phyloP scores from a whole-genome alignment of 2,888 invertebrate genomes.

The Phania funesta region DNA sequence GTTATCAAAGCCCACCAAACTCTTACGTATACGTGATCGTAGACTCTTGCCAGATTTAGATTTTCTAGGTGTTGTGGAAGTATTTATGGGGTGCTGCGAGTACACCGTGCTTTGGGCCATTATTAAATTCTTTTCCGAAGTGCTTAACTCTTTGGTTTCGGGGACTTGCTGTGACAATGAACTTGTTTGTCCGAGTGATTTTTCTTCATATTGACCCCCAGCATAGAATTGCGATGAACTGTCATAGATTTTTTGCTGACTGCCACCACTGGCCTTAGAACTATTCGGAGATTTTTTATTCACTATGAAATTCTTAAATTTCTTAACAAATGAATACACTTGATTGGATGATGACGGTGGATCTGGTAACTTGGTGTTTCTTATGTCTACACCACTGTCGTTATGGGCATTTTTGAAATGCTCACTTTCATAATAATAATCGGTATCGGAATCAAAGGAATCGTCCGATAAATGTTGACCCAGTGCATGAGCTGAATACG shows the following conservation, averaged over 20 bases:
- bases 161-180: conserved; percentile 68
- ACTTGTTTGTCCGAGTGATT: conserved; percentile 33
- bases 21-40: conserved; percentile 83
- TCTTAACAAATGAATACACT: conserved; percentile 86
- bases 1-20: conserved; percentile 80
- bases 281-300: conserved; percentile 76
- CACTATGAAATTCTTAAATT: conserved; percentile 84
- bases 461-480: conserved; percentile 80
- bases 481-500: conserved; percentile 72
- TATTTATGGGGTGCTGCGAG: conserved; percentile 54
- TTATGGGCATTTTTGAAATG: conserved; percentile 79
- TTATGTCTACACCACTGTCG: conserved; percentile 82
- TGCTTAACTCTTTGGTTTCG: conserved; percentile 70
- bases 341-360: conserved; percentile 82
- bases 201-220: conserved; percentile 67
- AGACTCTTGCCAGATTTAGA: conserved; percentile 82
- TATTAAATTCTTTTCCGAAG: conserved; percentile 80
- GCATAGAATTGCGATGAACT: conserved; percentile 76
- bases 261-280: conserved; percentile 68
- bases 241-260: conserved; percentile 78
- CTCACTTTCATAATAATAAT: conserved; percentile 82
- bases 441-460: conserved; percentile 85
- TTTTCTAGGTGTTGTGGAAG: conserved; percentile 76
- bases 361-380: conserved; percentile 83
- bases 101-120: conserved; percentile 68